Evolutionary conservation across 2,888 invertebrate genomes (phyloP).

Genomic region (Archaeoteleia sp.): DNA sequence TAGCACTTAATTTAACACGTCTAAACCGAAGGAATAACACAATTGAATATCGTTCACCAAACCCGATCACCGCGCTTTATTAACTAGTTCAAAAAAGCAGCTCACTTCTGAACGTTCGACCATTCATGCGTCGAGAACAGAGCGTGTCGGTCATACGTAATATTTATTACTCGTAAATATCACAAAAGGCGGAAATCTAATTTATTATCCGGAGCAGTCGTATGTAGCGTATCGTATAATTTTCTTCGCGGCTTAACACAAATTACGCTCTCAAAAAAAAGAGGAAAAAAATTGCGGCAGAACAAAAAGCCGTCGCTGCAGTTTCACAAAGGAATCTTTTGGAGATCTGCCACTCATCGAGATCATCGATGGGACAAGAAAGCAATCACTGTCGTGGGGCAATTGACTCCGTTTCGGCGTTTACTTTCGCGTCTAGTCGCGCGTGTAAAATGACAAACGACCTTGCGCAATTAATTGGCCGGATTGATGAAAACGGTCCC

Average conservation of each 20-base stretch:
- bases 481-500: slow-evolving; percentile 12
- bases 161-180: slow-evolving; percentile 17
- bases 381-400: background rate
- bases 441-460: slow-evolving; percentile 11
- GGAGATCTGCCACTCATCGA: background rate
- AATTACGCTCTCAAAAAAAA: slow-evolving; percentile 3
- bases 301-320: background rate
- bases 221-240: background rate
- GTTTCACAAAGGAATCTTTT: slow-evolving; percentile 1
- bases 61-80: too few species aligned
- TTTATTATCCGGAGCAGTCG: slow-evolving; percentile 11
- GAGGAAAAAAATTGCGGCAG: background rate
- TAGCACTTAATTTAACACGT: too few species aligned
- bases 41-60: too few species aligned
- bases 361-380: background rate
- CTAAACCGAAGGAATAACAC: too few species aligned
- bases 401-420: slow-evolving; percentile 1
- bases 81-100: too few species aligned
- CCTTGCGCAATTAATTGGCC: slow-evolving; percentile 14
- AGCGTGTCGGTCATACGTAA: slow-evolving; percentile 2
- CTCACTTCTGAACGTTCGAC: too few species aligned
- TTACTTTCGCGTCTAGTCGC: slow-evolving; percentile 13
- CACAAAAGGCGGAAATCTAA: slow-evolving; percentile 19
- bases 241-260: slow-evolving; percentile 7
- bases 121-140: background rate